Evolutionary conservation across 1,140 invertebrate species (phyloP).

Genomic region (Plectrocnemia conspersa): DNA sequence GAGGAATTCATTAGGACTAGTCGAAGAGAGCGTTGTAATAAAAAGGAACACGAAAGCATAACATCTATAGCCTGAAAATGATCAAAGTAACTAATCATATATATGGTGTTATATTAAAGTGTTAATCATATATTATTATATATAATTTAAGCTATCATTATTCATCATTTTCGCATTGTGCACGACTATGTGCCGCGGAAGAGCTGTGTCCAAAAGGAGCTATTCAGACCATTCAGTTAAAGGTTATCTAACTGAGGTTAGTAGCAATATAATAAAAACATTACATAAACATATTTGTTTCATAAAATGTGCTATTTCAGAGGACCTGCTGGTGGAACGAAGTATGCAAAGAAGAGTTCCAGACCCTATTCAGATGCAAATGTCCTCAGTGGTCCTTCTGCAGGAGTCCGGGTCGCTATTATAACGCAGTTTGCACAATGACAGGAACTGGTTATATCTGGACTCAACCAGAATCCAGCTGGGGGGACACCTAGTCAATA

Average conservation of each 20-base stretch:
- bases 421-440: conserved; percentile 86
- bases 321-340: conserved; percentile 91
- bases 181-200: conserved; percentile 27
- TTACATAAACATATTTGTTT: neutral
- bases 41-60: too few relatives aligned
- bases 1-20: conserved; percentile 9
- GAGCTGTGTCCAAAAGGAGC: conserved; percentile 57
- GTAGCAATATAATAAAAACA: conserved; percentile 17
- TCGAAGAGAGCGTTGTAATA: too few relatives aligned
- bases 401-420: conserved; percentile 80
- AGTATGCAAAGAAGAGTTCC: conserved; percentile 87
- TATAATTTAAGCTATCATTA: conserved; percentile 14
- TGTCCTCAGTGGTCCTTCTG: conserved; percentile 85
- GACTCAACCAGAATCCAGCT: conserved; percentile 67
- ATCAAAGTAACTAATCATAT: too few relatives aligned
- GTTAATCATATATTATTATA: conserved; percentile 7
- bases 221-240: conserved; percentile 73
- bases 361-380: conserved; percentile 77
- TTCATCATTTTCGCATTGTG: conserved; percentile 24
- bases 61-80: too few relatives aligned
- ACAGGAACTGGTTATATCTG: conserved; percentile 86
- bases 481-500: conserved; percentile 38
- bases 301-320: conserved; percentile 48
- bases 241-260: conserved; percentile 76
- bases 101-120: too few relatives aligned